Evolutionary conservation across 2,113 vertebrate genomes (phyloP).

Genomic region (Micromys minutus): DNA sequence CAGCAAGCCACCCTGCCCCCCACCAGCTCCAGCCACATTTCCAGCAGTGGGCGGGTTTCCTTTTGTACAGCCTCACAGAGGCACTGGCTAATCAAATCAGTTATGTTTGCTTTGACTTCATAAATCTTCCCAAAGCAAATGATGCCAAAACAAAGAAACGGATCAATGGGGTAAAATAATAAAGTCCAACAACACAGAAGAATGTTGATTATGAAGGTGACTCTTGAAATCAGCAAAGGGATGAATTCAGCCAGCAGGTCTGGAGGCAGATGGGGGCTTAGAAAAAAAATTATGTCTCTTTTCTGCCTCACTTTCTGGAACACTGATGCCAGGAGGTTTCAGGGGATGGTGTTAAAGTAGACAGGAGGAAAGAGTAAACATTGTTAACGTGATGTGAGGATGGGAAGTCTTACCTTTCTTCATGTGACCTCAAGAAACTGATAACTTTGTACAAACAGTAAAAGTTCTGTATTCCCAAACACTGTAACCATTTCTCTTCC

Average conservation of each 20-base stretch:
- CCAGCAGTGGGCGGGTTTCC: not conserved
- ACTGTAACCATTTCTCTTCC: not conserved
- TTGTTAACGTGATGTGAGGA: not conserved
- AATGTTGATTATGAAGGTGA: constrained; percentile 55
- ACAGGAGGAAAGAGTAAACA: not conserved
- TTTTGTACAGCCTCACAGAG: constrained; percentile 14
- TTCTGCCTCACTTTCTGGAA: not conserved
- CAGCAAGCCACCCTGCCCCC: not conserved
- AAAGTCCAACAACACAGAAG: constrained; percentile 15
- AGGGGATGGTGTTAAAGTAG: not conserved
- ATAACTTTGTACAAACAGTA: not conserved
- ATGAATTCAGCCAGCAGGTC: not conserved
- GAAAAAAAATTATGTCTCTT: constrained; percentile 2
- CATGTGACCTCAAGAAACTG: not conserved
- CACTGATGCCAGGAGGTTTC: constrained; percentile 1
- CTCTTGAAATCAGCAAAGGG: constrained; percentile 32
- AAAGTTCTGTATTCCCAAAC: not conserved
- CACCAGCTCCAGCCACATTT: not conserved
- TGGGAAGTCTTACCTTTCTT: not conserved
- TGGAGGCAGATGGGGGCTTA: not conserved
- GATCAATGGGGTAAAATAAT: constrained; percentile 44
- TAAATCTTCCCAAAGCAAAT: constrained; percentile 14
- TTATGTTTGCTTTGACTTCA: constrained; percentile 53
- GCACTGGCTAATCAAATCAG: constrained; percentile 11
- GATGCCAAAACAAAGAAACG: constrained; percentile 56